Base-by-base conservation (phyloP, 2,888 invertebrate species). In the Ceriagrion tenellum region DNA sequence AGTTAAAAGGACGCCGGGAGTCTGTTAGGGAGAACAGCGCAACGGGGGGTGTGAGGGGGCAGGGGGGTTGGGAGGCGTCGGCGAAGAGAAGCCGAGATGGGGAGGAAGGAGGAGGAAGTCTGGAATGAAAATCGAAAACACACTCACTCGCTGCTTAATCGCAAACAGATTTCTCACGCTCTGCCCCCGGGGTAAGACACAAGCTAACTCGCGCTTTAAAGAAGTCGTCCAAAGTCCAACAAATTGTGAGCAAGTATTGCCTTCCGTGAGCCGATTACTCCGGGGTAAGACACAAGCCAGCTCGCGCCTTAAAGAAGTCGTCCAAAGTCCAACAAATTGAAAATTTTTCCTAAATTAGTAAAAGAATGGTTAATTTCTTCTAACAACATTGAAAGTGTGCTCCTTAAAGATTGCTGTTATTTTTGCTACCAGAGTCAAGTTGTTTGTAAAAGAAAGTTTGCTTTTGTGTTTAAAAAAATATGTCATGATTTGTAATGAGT, bases 1-100 rank as follows among this genome's bases (percentile, higher is more conserved):
- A 81, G 81, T 81, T 81, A 81, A 81, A 81, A 81, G 81, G 81
- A 81, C 81, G 81, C 81, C 81, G 81, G 35, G 56, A 35, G 55
- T 55, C 26, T 59, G 47, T 47, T 2, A 47, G 47, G 47, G 47
- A 2, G 47, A 8, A 47, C 47, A 47, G 47, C 47, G 47, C 8
- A 35, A 30, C 55, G 55, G n/a, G 16, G 55, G 18, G 47, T 26
- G 69, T 26, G 2, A 10, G n/a, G 10, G 69, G 26, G 69, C 3
- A 26, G n/a, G 0, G 26, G 69, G 2, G n/a, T n/a, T n/a, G 74
- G 30, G 74, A 16, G 30, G 63, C 63, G 30, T 10, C n/a, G 26
- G 74, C 12, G 30, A 3, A 18, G 81, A 35, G 81, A 18, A 16
- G 35, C 1, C 35, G 3, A 35, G 35, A 30, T 0, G 81, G 63